A percentile compares a stretch with the other conserved stretches of the same genome.
These are phyloP conservation scores for Eumeta japonica DNA, from an alignment of 1,140 invertebrate genomes.

Conservation along the genomic window DNA sequence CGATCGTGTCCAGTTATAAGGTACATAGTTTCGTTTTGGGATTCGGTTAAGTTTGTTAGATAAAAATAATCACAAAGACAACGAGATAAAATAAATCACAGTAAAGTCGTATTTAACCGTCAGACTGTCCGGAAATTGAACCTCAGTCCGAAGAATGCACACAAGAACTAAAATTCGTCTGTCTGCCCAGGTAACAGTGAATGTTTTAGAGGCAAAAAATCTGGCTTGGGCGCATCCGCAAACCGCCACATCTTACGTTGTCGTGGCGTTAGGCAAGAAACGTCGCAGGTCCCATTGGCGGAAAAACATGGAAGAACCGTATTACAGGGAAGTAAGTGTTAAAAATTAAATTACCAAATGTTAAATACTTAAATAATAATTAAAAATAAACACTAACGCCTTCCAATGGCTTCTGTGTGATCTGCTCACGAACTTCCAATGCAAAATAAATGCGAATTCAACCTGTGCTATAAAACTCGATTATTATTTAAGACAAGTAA, in stretches of 20 bases:
- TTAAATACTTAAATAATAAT: no score
- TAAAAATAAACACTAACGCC: not conserved
- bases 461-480: no score
- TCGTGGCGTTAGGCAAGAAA: constrained; percentile 29
- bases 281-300: constrained; percentile 26
- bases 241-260: constrained; percentile 27
- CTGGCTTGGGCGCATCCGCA: constrained; percentile 25
- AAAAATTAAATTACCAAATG: not conserved
- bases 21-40: not conserved
- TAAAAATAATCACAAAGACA: not conserved
- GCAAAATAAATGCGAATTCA: no score
- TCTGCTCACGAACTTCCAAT: no score
- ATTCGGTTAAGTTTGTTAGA: not conserved
- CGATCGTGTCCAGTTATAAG: no score
- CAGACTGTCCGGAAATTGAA: no score
- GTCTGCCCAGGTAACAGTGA: constrained; percentile 22
- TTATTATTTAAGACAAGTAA: no score
- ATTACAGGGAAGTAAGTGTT: constrained; percentile 36
- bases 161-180: not conserved
- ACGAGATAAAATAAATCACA: not conserved
- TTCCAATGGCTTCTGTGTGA: not conserved
- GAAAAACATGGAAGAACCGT: constrained; percentile 27
- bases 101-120: no score
- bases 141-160: no score
- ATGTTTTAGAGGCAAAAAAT: constrained; percentile 29